A percentile compares a stretch with the other conserved stretches of the same genome.
phyloP scores from a whole-genome alignment of 1,140 invertebrate species.

The Drosophila takahashii region DNA sequence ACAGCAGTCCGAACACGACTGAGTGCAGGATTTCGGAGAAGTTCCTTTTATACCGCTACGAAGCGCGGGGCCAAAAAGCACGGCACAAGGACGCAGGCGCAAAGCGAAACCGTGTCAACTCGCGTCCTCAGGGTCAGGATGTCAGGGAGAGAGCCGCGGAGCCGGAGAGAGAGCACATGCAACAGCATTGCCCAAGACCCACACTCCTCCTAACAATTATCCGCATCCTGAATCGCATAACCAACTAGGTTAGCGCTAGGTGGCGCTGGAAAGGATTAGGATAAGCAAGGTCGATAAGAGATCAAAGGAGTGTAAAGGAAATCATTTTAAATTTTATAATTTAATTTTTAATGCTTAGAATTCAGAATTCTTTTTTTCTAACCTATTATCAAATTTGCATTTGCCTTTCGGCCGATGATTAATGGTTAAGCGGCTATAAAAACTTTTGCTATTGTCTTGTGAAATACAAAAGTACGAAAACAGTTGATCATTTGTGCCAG shows the following conservation, averaged over 20 bases:
- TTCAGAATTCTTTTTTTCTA: no score
- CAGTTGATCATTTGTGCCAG: no score
- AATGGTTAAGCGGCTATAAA: no score
- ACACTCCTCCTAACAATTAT: conserved; percentile 20
- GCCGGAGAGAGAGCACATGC: conserved; percentile 42
- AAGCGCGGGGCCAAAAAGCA: conserved; percentile 17
- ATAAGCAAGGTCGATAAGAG: conserved; percentile 1
- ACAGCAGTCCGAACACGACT: conserved; percentile 72
- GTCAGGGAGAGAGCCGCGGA: conserved; percentile 23
- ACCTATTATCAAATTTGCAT: no score
- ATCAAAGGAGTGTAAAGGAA: background rate
- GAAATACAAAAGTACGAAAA: no score
- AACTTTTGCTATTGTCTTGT: no score
- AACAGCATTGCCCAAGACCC: conserved; percentile 58
- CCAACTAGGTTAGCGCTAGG: conserved; percentile 9
- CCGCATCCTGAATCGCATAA: conserved; percentile 5
- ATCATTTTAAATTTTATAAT: no score
- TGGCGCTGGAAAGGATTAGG: background rate
- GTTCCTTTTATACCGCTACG: conserved; percentile 52
- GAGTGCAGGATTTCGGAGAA: conserved; percentile 49
- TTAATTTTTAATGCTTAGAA: no score
- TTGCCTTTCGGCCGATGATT: no score
- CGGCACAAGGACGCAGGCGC: conserved; percentile 61
- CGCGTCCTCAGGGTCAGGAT: conserved; percentile 44
- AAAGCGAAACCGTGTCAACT: conserved; percentile 75